Evolutionary conservation across 2,113 vertebrate genomes (phyloP).

Genomic region (Dissostichus mawsoni): DNA sequence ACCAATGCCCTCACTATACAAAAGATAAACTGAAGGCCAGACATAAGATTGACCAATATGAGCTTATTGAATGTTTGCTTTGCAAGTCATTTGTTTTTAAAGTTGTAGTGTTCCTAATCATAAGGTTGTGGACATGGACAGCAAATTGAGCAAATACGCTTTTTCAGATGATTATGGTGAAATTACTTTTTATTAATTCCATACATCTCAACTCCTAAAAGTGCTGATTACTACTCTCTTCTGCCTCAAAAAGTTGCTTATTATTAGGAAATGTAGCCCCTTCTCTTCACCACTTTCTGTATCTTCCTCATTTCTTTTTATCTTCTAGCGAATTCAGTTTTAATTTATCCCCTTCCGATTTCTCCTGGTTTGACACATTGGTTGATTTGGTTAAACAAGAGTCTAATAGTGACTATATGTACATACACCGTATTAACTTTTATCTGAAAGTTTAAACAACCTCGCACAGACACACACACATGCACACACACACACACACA

Average conservation of each 20-base stretch:
- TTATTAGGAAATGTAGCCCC: not conserved
- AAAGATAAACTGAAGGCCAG: slow-evolving; percentile 31
- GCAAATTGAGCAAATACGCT: not conserved
- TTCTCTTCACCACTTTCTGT: not conserved
- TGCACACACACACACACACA: too few species aligned
- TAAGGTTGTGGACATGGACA: not conserved
- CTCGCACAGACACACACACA: too few species aligned
- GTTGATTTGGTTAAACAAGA: slow-evolving; percentile 31
- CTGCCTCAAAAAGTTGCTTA: not conserved
- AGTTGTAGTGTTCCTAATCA: not conserved
- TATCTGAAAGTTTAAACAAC: slow-evolving; percentile 39
- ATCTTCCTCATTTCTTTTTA: not conserved
- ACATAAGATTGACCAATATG: not conserved
- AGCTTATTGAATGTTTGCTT: slow-evolving; percentile 12
- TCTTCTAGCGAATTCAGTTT: not conserved
- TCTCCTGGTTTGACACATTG: slow-evolving; percentile 17
- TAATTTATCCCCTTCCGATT: slow-evolving; percentile 27
- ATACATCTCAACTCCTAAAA: not conserved
- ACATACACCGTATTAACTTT: slow-evolving; percentile 29
- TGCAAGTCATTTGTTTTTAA: not conserved
- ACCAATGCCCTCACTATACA: slow-evolving; percentile 29
- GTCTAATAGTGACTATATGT: slow-evolving; percentile 16
- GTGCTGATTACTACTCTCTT: not conserved
- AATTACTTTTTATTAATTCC: slow-evolving; percentile 21
- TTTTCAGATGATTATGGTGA: slow-evolving; percentile 7